A percentile compares a stretch with the other conserved stretches of the same genome.
These are phyloP conservation scores for Tetranychus urticae DNA, from an alignment of 1,140 invertebrate genomes.

Conservation along the genomic window DNA sequence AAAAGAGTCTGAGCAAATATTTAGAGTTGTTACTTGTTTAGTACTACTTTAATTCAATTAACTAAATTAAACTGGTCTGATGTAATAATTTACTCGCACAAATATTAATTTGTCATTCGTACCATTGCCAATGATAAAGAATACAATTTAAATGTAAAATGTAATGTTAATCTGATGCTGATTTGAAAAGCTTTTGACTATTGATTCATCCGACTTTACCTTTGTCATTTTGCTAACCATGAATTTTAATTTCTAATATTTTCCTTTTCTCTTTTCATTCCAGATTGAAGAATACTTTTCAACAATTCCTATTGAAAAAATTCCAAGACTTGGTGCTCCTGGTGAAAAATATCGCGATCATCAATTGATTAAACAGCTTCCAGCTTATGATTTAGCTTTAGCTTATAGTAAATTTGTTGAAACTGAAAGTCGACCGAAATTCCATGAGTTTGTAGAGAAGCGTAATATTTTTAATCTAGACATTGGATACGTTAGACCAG, in stretches of 20 bases:
- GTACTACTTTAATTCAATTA: too few species aligned
- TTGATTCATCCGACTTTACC: too few species aligned
- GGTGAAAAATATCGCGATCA: background rate
- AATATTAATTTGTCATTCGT: too few species aligned
- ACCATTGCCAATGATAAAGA: too few species aligned
- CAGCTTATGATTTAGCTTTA: conserved; percentile 75
- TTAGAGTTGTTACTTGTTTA: too few species aligned
- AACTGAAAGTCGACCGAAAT: conserved; percentile 36
- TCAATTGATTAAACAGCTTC: conserved; percentile 36
- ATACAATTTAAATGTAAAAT: too few species aligned
- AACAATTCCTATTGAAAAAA: background rate
- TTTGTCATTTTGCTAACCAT: too few species aligned
- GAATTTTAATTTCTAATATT: background rate
- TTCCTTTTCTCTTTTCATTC: background rate
- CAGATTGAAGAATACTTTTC: background rate
- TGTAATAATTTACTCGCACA: too few species aligned
- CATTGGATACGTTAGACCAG: conserved; percentile 48
- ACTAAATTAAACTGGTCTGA: too few species aligned
- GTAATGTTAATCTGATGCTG: too few species aligned
- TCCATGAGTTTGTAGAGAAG: conserved; percentile 67
- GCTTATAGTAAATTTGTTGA: conserved; percentile 68
- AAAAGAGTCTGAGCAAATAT: too few species aligned
- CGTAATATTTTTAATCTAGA: conserved; percentile 83
- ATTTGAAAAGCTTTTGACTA: too few species aligned
- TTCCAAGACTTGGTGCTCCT: background rate